Base-by-base conservation (phyloP, 2,113 vertebrate species). In the Pungitius pungitius region DNA sequence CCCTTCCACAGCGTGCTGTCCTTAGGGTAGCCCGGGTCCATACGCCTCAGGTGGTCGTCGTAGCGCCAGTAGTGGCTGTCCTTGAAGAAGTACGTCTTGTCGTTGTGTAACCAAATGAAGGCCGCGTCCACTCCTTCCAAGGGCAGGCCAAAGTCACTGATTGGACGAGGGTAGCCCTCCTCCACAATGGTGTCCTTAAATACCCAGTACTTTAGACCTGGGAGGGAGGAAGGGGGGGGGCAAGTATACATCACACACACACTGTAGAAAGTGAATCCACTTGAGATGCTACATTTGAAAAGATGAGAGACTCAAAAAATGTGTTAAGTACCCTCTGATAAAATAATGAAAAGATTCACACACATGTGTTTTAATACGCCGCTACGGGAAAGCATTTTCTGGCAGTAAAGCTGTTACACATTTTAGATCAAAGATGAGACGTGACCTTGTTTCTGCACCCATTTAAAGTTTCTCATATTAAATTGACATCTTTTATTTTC, bases 31-130 rank as follows among this genome's bases (percentile, higher is more conserved):
- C 96, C 97, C 0, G 89, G 90, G 76, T 99, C 97, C 97, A 99
- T 96, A 20, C 89, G 93, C 26, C 92, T 91, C 67, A 94, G 85
- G 0, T 92, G 96, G 87, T 99, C 96, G 0, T 99, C 92, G 0
- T 96, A 99, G 79, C 96, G 91, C 98, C 98, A 99, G 92, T 95
- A 97, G 40, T 91, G 93, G 80, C 88, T 93, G 89, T 95, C 96
- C 91, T 96, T 98, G 93, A 99, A 99, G 94, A 99, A 98, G 84
- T 99, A 99, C 56, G 97, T 98, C 93, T 97, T 99, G 83, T 97
- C 96, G 61, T 95, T 96, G 93, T 96, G 96, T 3, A 95, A 90
- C 96, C 97, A 98, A 89, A 96, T 95, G 55, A 99, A 97, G 13
- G 95, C 96, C 0, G 96, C 96, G 0, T 99, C 96, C 2, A 99